Conservation (phyloP, 1,140 invertebrate genomes). For the Euura lappo region DNA sequence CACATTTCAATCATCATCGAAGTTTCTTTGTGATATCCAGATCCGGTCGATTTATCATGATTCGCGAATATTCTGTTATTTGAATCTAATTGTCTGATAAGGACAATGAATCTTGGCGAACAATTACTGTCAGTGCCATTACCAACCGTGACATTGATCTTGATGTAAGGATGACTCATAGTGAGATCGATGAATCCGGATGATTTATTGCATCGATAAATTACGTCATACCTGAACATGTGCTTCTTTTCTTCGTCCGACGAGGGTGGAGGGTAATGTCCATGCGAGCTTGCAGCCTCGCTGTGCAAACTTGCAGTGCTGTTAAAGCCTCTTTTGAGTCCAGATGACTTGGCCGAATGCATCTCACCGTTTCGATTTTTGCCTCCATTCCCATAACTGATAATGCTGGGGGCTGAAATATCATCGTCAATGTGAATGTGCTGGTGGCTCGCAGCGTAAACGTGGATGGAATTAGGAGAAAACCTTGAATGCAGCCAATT, state of each 20-base stretch:
- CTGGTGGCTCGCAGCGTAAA: neutral
- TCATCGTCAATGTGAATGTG: neutral
- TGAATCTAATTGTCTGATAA: no score
- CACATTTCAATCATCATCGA: no score
- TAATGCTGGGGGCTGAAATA: constrained; percentile 6
- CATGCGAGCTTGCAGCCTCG: constrained; percentile 12
- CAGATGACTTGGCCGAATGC: neutral
- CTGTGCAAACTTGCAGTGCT: constrained; percentile 13
- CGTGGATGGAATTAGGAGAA: no score
- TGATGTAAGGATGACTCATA: neutral
- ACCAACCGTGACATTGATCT: constrained; percentile 4
- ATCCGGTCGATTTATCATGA: no score
- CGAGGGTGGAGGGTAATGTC: constrained; percentile 25
- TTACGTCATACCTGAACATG: constrained; percentile 41
- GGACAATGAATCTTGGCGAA: neutral
- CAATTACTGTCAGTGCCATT: constrained; percentile 5
- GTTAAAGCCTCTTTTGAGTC: constrained; percentile 13
- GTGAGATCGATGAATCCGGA: neutral
- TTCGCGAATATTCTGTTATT: no score
- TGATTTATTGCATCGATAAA: no score
- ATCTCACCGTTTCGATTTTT: neutral
- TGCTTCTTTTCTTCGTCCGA: constrained; percentile 42
- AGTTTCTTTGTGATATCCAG: no score
- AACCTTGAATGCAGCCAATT: no score
- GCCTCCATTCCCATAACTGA: constrained; percentile 6